These are phyloP conservation scores for Drosophila dunni DNA, from an alignment of 1,140 invertebrate genomes.

Conservation along the genomic window DNA sequence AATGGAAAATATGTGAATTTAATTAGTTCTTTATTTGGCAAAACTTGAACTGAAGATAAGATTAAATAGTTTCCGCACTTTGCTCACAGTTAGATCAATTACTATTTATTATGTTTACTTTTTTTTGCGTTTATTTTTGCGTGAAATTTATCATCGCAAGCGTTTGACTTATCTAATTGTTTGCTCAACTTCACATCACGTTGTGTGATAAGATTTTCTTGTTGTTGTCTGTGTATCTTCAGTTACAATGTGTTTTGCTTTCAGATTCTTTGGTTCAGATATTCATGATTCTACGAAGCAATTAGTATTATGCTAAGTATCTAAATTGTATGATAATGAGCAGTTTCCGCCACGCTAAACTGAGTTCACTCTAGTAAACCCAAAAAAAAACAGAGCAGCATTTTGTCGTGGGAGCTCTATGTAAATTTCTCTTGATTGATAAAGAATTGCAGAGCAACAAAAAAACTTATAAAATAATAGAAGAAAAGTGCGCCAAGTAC, in stretches of 20 bases:
- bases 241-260: slow-evolving; percentile 11
- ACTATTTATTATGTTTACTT: neutral
- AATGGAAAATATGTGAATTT: slow-evolving; percentile 49
- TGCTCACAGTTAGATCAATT: neutral
- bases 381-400: neutral
- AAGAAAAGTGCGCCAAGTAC: slow-evolving; percentile 27
- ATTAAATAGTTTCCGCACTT: slow-evolving; percentile 12
- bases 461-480: neutral
- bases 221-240: slow-evolving; percentile 2
- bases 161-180: slow-evolving; percentile 22
- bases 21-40: slow-evolving; percentile 50
- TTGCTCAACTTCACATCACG: slow-evolving; percentile 11
- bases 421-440: slow-evolving; percentile 50
- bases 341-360: slow-evolving; percentile 47
- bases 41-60: slow-evolving; percentile 34
- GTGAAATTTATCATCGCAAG: slow-evolving; percentile 15
- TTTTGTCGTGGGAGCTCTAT: slow-evolving; percentile 31
- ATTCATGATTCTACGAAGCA: slow-evolving; percentile 32
- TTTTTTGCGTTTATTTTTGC: neutral
- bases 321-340: slow-evolving; percentile 66
- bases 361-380: neutral
- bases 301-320: slow-evolving; percentile 57
- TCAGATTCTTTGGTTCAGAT: neutral
- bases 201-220: slow-evolving; percentile 36
- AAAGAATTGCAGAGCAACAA: slow-evolving; percentile 36